Percentiles rank a stretch among this genome's conserved stretches.
Conservation (phyloP, 2,113 vertebrate species). For the Numenius arquata region DNA sequence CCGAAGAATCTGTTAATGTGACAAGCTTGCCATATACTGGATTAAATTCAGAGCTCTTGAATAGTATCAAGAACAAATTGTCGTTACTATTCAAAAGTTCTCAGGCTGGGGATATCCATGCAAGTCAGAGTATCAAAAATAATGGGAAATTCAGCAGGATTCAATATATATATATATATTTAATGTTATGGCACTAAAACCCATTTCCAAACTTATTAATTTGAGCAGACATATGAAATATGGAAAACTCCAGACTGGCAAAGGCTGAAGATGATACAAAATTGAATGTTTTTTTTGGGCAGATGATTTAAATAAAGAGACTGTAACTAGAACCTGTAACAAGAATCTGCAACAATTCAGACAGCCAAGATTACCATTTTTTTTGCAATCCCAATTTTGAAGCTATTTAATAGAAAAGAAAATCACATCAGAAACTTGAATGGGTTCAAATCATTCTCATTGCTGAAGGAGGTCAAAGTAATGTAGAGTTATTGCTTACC, state of each 20-base stretch:
- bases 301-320: not conserved
- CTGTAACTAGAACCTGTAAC: not conserved
- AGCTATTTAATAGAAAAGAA: not conserved
- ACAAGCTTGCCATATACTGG: not conserved
- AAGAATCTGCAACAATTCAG: not conserved
- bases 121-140: not conserved
- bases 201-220: not conserved
- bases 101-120: not conserved
- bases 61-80: not conserved
- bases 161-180: not conserved
- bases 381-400: not conserved
- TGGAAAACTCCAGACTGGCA: not conserved
- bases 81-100: not conserved
- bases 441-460: not conserved
- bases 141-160: not conserved
- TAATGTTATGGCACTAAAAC: not conserved
- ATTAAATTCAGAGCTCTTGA: not conserved
- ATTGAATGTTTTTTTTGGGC: accelerated
- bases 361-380: not conserved
- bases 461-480: not conserved
- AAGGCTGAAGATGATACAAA: not conserved
- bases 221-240: not conserved
- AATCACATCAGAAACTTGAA: not conserved
- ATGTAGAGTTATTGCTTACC: not conserved
- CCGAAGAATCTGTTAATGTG: not conserved